Percentiles rank a stretch among this genome's conserved stretches.
Evolutionary conservation across 2,888 invertebrate genomes (phyloP).

Genomic region (Lasioglossum calceatum): DNA sequence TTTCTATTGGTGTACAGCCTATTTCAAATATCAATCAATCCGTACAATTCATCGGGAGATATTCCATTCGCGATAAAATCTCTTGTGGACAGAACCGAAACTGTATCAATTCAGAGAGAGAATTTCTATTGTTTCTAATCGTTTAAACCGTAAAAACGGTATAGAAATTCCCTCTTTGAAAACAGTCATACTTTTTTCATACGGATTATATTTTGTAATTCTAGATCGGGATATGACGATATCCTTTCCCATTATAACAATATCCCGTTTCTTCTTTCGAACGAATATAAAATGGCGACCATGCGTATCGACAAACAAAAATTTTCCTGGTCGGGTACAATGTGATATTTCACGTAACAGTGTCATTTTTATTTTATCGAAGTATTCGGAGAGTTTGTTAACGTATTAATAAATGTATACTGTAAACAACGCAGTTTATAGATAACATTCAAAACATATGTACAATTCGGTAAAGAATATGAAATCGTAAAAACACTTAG

Average conservation of each 20-base stretch:
- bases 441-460: too few relatives aligned
- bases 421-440: neutral
- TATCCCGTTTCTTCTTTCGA: neutral
- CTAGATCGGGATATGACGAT: neutral
- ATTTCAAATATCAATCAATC: too few relatives aligned
- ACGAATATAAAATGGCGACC: neutral
- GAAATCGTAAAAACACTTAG: too few relatives aligned
- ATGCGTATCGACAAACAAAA: neutral
- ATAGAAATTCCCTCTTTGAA: neutral
- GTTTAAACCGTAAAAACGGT: neutral
- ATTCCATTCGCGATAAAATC: too few relatives aligned
- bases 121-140: neutral
- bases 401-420: neutral
- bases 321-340: neutral
- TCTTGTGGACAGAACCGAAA: too few relatives aligned
- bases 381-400: neutral
- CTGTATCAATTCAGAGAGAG: neutral
- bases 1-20: too few relatives aligned
- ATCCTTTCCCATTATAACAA: neutral
- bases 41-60: too few relatives aligned
- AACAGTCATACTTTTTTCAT: neutral
- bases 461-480: too few relatives aligned
- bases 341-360: neutral
- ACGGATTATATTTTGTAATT: neutral
- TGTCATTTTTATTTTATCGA: neutral